A percentile compares a stretch with the other conserved stretches of the same genome.
Evolutionary conservation across 1,140 invertebrate genomes (phyloP).

Genomic region (Drosophila arawakana): DNA sequence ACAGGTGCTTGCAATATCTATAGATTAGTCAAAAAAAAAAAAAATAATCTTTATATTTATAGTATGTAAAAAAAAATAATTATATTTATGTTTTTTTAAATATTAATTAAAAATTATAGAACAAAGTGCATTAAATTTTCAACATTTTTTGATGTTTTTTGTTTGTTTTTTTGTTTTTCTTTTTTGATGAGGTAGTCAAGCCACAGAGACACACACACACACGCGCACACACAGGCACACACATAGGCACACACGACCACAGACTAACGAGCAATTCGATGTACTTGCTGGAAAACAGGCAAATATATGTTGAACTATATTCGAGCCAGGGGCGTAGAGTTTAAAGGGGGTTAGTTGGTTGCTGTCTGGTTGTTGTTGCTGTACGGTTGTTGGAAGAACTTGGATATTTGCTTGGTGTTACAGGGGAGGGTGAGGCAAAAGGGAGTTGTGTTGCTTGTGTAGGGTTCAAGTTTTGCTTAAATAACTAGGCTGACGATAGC

Average conservation of each 20-base stretch:
- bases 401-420: slow-evolving; percentile 51
- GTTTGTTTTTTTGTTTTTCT: slow-evolving; percentile 14
- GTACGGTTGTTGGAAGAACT: slow-evolving; percentile 62
- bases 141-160: slow-evolving; percentile 28
- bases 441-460: neutral
- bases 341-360: neutral
- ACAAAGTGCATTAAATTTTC: slow-evolving; percentile 39
- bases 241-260: slow-evolving; percentile 9
- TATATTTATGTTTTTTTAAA: slow-evolving; percentile 8
- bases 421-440: neutral
- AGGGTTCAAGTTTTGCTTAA: neutral
- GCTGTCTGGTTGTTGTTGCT: slow-evolving; percentile 25
- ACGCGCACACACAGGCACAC: slow-evolving; percentile 11
- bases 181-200: slow-evolving; percentile 76
- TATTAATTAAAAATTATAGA: slow-evolving; percentile 16
- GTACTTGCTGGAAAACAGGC: slow-evolving; percentile 4
- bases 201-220: slow-evolving; percentile 43
- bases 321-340: slow-evolving; percentile 47
- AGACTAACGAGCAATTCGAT: slow-evolving; percentile 21
- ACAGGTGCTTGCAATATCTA: slow-evolving; percentile 50
- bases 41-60: neutral
- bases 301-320: slow-evolving; percentile 45
- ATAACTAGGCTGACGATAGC: neutral
- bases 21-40: slow-evolving; percentile 28
- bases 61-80: neutral